Percentiles rank a stretch among this genome's conserved stretches.
Conservation (phyloP, 2,797 vertebrate species). For the Uromys caudimaculatus region DNA sequence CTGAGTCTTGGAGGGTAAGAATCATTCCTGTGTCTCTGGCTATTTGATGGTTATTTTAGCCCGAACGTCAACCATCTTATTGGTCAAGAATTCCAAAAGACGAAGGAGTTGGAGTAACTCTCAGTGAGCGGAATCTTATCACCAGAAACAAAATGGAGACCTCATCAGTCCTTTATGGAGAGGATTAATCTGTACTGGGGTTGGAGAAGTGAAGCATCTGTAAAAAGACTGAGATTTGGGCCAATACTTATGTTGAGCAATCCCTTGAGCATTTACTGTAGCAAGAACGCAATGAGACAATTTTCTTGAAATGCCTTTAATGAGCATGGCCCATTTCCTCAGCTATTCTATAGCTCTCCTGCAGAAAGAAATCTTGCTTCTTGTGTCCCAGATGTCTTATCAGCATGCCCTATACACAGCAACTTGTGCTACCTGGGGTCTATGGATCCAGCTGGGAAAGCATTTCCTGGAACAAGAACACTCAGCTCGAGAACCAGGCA, state of each 20-base stretch:
- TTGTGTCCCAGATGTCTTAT: not conserved
- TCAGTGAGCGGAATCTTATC: not conserved
- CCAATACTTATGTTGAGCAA: not conserved
- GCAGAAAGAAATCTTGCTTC: not conserved
- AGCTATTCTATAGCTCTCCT: not conserved
- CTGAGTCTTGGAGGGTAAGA: not conserved
- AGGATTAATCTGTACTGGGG: not conserved
- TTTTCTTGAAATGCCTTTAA: not conserved
- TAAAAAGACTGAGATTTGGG: not conserved
- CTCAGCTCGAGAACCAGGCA: not conserved
- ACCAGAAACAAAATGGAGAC: not conserved
- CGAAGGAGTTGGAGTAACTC: no score
- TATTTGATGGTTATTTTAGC: not conserved
- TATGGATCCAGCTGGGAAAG: not conserved
- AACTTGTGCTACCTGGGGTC: no score
- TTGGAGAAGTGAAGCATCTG: not conserved
- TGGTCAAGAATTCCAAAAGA: not conserved
- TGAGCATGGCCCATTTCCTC: not conserved
- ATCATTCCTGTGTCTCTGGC: not conserved
- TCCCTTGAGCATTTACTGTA: not conserved
- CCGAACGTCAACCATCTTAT: not conserved
- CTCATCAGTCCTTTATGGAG: not conserved
- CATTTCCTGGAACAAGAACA: not conserved
- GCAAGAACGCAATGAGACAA: not conserved
- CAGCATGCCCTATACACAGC: not conserved